Evolutionary conservation across 2,797 vertebrate species (phyloP), one percentile per base, ranked within the genome.

Genomic region (Chiroxiphia lanceolata): DNA sequence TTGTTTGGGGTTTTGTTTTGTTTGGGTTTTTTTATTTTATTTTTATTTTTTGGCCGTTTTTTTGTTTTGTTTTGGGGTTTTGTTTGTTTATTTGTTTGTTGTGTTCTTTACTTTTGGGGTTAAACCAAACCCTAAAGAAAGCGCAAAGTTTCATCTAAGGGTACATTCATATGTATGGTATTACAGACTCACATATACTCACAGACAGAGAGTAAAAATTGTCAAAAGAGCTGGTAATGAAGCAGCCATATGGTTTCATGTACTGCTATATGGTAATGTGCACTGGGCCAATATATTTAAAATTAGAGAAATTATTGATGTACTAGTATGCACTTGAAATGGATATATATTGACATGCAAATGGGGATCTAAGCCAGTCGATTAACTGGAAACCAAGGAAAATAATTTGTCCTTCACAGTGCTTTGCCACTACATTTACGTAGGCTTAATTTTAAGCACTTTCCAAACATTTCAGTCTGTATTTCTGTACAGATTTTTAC

Each of bases 371-470:
- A 60, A 96, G 65, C 15, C 36, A 94, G 27, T 10, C 78, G 26
- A 87, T 34, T 91, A 74, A 23, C 71, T 90, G 79, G 22, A 53
- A 67, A 56, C 15, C 92, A 84, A 95, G 80, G 57, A 64, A 94
- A 84, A 29, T 29, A 75, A 86, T 83, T 94, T 92, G 40, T 83
- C 85, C 77, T 45, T 64, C 25, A 54, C 10, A 26, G 15, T 90
- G 23, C 38, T 54, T 87, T 94, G 33, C 17, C 45, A 67, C 21
- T 78, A 12, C 95, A 89, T 94, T 95, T 88, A 68, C 8, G 11
- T n/a, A 76, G 26, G 18, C n/a, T 90, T 93, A 77, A 82, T 91
- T 96, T 70, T 87, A 91, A 84, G 26, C 29, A 63, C 19, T 94
- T 83, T 93, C 45, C 61, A 93, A 93, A 91, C 70, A 92, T 59